Conservation (phyloP, 2,797 vertebrate species). For the Lemur catta region DNA sequence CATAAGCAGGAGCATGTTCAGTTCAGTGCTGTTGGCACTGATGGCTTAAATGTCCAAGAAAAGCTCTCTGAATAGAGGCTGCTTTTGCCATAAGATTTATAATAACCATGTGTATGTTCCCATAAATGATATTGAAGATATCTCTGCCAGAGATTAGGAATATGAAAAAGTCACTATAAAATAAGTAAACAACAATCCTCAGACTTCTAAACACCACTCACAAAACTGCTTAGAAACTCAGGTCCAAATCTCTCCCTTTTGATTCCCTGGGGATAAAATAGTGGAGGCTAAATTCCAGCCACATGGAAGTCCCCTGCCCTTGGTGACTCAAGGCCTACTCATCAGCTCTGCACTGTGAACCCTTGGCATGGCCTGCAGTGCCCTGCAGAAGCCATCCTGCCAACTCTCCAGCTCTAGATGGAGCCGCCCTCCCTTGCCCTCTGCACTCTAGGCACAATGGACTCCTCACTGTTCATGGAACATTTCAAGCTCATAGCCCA, state of each 20-base stretch:
- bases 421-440: neutral
- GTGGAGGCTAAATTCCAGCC: neutral
- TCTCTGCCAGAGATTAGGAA: neutral
- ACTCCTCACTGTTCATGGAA: conserved; percentile 21
- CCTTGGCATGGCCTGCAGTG: neutral
- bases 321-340: conserved; percentile 21
- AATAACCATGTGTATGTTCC: neutral
- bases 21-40: neutral
- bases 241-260: neutral
- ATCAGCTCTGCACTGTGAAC: neutral
- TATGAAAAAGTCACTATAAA: neutral
- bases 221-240: neutral
- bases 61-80: neutral
- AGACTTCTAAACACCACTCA: neutral
- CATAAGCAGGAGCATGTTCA: neutral
- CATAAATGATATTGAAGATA: neutral
- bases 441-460: conserved; percentile 17
- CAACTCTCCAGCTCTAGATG: neutral
- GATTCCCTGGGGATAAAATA: neutral
- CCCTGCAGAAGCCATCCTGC: neutral
- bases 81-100: neutral
- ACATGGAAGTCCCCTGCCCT: neutral
- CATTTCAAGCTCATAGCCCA: neutral
- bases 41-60: neutral
- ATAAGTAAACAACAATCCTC: neutral